phyloP scores from a whole-genome alignment of 1,140 invertebrate species.

The Varroa destructor region DNA sequence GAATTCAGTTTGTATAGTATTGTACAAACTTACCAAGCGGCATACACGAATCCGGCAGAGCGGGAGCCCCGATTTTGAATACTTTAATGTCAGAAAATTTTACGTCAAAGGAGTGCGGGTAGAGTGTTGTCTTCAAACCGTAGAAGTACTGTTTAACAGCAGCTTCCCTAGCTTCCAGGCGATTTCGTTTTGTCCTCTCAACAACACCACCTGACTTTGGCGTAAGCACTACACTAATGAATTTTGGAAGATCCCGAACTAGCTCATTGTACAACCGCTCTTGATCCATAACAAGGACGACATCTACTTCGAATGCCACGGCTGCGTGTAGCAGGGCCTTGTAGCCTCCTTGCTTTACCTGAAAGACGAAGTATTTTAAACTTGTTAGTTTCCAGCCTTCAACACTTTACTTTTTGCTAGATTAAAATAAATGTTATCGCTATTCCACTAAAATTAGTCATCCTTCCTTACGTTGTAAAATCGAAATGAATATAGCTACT shows the following conservation, averaged over 20 bases:
- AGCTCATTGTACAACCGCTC: constrained; percentile 89
- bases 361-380: constrained; percentile 1
- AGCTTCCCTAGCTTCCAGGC: constrained; percentile 61
- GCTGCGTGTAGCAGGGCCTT: constrained; percentile 56
- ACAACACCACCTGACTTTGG: constrained; percentile 95
- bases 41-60: constrained; percentile 81
- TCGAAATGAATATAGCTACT: constrained; percentile 38
- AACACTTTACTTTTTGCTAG: no score
- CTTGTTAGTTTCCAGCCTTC: not conserved
- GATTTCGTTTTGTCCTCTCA: constrained; percentile 56
- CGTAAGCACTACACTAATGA: constrained; percentile 79
- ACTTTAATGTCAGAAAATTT: constrained; percentile 72
- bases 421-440: no score
- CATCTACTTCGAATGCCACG: constrained; percentile 83
- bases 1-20: not conserved
- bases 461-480: no score
- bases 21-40: constrained; percentile 47
- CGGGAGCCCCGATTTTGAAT: constrained; percentile 85
- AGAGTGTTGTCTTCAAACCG: constrained; percentile 62
- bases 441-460: no score
- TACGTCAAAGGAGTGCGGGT: constrained; percentile 81
- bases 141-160: constrained; percentile 90
- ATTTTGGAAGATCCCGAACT: constrained; percentile 75
- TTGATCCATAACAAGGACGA: constrained; percentile 90
- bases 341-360: constrained; percentile 39